Percentiles rank a stretch among this genome's conserved stretches.
phyloP scores from a whole-genome alignment of 2,797 vertebrate species.

The Botia almorhae region DNA sequence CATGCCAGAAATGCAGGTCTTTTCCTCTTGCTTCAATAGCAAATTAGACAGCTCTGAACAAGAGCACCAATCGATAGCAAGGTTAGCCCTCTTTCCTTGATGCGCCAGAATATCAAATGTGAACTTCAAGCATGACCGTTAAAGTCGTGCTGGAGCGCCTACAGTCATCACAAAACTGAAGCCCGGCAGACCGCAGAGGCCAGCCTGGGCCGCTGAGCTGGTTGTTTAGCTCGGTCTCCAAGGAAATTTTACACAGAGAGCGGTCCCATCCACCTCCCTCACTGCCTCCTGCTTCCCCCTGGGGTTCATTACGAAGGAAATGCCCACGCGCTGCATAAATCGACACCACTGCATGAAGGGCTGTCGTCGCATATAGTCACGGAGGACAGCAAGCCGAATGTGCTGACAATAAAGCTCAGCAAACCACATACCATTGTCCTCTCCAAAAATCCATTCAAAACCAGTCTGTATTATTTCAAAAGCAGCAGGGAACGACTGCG shows the following conservation, averaged over 20 bases:
- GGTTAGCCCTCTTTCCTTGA: slow-evolving; percentile 34
- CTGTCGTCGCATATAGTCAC: slow-evolving; percentile 35
- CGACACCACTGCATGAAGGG: slow-evolving; percentile 51
- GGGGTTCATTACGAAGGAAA: slow-evolving; percentile 59
- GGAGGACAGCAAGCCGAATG: slow-evolving; percentile 27
- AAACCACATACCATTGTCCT: slow-evolving; percentile 34
- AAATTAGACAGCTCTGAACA: slow-evolving; percentile 37
- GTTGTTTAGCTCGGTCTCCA: slow-evolving; percentile 44
- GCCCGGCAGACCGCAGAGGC: not conserved
- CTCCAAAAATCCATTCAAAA: slow-evolving; percentile 27
- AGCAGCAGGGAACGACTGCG: not conserved
- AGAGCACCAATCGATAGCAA: slow-evolving; percentile 29
- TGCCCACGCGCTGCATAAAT: slow-evolving; percentile 48
- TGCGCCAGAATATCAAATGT: slow-evolving; percentile 33
- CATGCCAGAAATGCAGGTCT: slow-evolving; percentile 10
- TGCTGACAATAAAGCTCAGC: slow-evolving; percentile 43
- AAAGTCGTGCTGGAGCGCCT: slow-evolving; percentile 8
- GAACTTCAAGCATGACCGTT: slow-evolving; percentile 32
- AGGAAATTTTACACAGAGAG: slow-evolving; percentile 54
- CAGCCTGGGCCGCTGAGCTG: slow-evolving; percentile 33
- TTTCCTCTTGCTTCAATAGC: slow-evolving; percentile 46
- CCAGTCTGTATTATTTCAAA: slow-evolving; percentile 10
- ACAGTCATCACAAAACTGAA: slow-evolving; percentile 41
- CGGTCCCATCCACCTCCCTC: slow-evolving; percentile 40
- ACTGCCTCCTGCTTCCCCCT: slow-evolving; percentile 35